Evolutionary conservation across 2,113 vertebrate genomes (phyloP), one percentile per base, ranked within the genome.

Genomic region (Carettochelys insculpta): DNA sequence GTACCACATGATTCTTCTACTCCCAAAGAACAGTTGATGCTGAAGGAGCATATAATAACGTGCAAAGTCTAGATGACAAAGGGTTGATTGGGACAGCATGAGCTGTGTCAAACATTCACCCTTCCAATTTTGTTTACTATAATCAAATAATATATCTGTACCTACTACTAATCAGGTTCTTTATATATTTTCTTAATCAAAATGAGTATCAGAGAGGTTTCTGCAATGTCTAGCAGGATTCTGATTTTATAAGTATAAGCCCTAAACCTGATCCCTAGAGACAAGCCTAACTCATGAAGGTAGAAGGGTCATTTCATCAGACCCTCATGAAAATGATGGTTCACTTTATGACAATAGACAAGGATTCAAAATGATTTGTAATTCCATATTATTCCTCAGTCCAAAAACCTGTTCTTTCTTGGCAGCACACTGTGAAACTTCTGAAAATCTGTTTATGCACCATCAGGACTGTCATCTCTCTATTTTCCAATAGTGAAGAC

Each of bases 181-280:
- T 45, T 75, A 75, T 73, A 27, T 75, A 29, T 75, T 75, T 75
- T 65, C 61, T 75, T 73, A 45, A 75, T 77, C 76, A 3, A 85
- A 93, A 92, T 52, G 41, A 29, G 4, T 73, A 45, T 61, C 82
- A 54, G 53, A 53, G 65, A 90, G 54, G 89, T 45, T 58, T 78
- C 12, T 47, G 48, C 68, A 61, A 78, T 75, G 53, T 43, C 80
- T 71, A 93, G 52, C 11, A 89, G 48, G 38, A 89, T 80, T 94
- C 34, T 76, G 61, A 78, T 80, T 92, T 82, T 84, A 61, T 89
- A 77, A 88, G 73, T 85, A 41, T 31, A 80, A n/a, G 24, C 41
- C 87, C 95, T 95, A 87, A 92, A 89, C 75, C 83, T 94, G 80
- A 80, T 83, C 89, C 9, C 41, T 34, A 16, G 82, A 92, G 68